Base-by-base conservation (phyloP, 1,140 invertebrate species). In the Bombus waltoni region DNA sequence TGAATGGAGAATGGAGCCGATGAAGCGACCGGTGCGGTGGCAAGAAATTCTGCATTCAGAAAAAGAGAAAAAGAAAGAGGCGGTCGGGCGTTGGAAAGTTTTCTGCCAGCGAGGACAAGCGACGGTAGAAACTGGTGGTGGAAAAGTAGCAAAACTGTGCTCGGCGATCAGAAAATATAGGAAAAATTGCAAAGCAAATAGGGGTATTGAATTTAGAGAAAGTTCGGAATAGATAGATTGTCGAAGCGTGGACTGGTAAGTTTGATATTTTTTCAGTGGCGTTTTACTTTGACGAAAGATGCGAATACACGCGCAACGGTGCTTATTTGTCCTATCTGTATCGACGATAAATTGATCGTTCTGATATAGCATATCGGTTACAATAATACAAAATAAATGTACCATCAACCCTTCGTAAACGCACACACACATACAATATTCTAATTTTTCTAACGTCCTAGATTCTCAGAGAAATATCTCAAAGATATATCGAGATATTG, bases 1-100 rank as follows among this genome's bases (percentile, higher is more conserved):
- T 25, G 73, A 28, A n/a, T 25, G 25, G 75, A 78, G 75, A 78
- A 78, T 42, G 38, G 75, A 78, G 38, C 18, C 75, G 75, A 28
- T 42, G 75, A 78, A 65, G 28, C 74, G 75, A 42, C 10, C 13
- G 10, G 3, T 25, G n/a, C n/a, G 47, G 57, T 1, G 28, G 28
- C 22, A 65, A 42, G 59, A 42, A 78, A 78, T 78, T 78, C 32
- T n/a, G 57, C 59, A 65, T 65, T 78, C 38, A 78, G 40, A 44
- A 44, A 25, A 40, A 25, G 35, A 65, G 47, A 78, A 74, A 47
- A 75, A n/a, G 62, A 65, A 40, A 25, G 22, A 3, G 5, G 40
- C 6, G 32, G 32, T 8, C 5, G 62, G 62, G 35, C 35, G 18
- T 10, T 25, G 47, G 18, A 42, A 78, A 78, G 57, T 78, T 78